Base-by-base conservation (phyloP, 2,113 vertebrate species). In the Microcebus griseorufus region DNA sequence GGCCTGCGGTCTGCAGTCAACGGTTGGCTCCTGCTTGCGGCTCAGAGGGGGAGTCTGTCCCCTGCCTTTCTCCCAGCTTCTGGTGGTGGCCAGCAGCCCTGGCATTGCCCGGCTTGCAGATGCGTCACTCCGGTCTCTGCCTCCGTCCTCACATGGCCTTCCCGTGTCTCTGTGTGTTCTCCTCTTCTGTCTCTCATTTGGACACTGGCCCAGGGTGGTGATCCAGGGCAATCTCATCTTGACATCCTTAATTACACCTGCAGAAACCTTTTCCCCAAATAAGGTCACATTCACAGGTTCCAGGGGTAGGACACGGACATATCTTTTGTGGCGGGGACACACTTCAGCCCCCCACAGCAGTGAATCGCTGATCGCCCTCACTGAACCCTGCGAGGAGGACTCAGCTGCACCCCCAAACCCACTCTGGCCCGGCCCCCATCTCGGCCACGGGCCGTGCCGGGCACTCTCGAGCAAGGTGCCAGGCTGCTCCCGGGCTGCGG, bases 281-380 rank as follows among this genome's bases (percentile, higher is more conserved):
- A 58, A 67, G 58, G 20, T 48, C 78, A 18, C 14, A 8, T 34
- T 37, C 51, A 55, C 51, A 62, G 53, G 65, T 17, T 58, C 65
- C 20, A 5, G 5, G 22, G 25, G 9, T 13, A 29, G 76, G 72
- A 83, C 22, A 4, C 0, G 9, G 39, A 62, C 23, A 0, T 32
- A 55, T 5, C 42, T 39, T 60, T 23, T 12, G 10, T 39, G n/a
- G 27, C 34, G 27, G 58, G 55, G 83, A 27, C 34, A 27, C 20
- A 39, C 13, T 20, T 39, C 22, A n/a, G 9, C 55, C 34, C 1
- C 0, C 25, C 9, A 13, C 23, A 13, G 2, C 20, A 39, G 16
- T 0, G 12, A 37, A 60, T 32, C 53, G 0, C 23, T 18, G 32
- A 22, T 0, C 17, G 25, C 34, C 1, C 55, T 53, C 34, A 0